These are phyloP conservation scores for Azemiops feae DNA, from an alignment of 2,113 vertebrate species.

Conservation along the genomic window DNA sequence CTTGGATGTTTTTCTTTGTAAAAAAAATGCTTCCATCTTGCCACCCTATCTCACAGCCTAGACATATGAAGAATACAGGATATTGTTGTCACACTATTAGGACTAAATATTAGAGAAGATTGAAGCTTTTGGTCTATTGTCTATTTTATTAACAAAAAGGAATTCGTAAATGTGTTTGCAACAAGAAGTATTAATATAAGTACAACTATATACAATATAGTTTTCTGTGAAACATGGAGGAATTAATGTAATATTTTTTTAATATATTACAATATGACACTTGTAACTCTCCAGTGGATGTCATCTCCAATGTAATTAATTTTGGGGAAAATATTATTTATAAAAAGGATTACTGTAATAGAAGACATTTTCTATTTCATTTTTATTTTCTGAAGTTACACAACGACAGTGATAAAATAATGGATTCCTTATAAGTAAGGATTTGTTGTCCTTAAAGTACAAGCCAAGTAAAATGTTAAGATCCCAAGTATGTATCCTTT, in stretches of 20 bases:
- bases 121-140: neutral
- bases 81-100: too few species aligned
- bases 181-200: neutral
- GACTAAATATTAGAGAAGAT: neutral
- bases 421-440: slow-evolving; percentile 14
- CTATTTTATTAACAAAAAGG: neutral
- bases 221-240: neutral
- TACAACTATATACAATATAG: neutral
- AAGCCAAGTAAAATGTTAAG: neutral
- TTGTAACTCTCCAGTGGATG: neutral
- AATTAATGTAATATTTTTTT: neutral
- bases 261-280: neutral
- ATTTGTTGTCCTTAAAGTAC: slow-evolving; percentile 20
- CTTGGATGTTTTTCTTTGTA: too few species aligned
- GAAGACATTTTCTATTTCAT: neutral
- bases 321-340: neutral
- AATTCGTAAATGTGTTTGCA: neutral
- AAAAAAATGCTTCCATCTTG: too few species aligned
- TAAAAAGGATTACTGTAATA: neutral
- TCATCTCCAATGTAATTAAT: neutral
- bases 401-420: slow-evolving; percentile 17
- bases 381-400: neutral
- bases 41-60: too few species aligned
- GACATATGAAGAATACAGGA: too few species aligned
- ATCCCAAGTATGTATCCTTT: neutral